Evolutionary conservation across 2,888 invertebrate genomes (phyloP).

Genomic region (Spilarctia lutea): DNA sequence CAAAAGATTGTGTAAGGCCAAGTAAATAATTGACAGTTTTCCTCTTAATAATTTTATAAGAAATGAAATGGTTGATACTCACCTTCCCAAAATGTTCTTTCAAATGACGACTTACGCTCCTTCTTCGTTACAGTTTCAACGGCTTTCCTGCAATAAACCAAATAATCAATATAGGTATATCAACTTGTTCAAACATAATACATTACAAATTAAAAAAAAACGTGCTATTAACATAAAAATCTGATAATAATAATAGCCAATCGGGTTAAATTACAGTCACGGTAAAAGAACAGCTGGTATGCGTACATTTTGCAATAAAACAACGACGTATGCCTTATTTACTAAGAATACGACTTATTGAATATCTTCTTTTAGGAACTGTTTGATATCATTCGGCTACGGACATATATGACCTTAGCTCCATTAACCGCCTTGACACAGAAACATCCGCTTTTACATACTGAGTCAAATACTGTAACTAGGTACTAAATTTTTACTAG

Average conservation of each 20-base stretch:
- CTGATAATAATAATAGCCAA: constrained; percentile 32
- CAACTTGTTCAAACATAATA: background rate
- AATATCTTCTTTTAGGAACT: constrained; percentile 54
- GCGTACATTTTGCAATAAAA: constrained; percentile 46
- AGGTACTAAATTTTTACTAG: constrained; percentile 33
- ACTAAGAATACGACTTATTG: constrained; percentile 56
- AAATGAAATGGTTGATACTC: constrained; percentile 39
- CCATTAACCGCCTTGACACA: constrained; percentile 44
- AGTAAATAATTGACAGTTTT: background rate
- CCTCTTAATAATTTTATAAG: background rate
- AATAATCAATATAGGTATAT: constrained; percentile 14
- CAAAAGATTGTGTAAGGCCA: background rate
- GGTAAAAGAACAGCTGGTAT: constrained; percentile 43
- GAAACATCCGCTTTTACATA: constrained; percentile 11
- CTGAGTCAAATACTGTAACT: constrained; percentile 30
- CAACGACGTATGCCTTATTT: constrained; percentile 49
- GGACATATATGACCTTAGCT: constrained; percentile 50
- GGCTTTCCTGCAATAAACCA: constrained; percentile 75
- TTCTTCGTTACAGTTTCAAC: constrained; percentile 66
- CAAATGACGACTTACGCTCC: constrained; percentile 73
- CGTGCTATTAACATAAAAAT: background rate
- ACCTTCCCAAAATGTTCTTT: constrained; percentile 82
- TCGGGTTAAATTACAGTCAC: constrained; percentile 50
- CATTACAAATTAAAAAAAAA: background rate
- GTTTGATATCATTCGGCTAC: constrained; percentile 29